Percentiles rank a stretch among this genome's conserved stretches.
phyloP scores from a whole-genome alignment of 1,140 invertebrate genomes.

The Meloidogyne floridensis region DNA sequence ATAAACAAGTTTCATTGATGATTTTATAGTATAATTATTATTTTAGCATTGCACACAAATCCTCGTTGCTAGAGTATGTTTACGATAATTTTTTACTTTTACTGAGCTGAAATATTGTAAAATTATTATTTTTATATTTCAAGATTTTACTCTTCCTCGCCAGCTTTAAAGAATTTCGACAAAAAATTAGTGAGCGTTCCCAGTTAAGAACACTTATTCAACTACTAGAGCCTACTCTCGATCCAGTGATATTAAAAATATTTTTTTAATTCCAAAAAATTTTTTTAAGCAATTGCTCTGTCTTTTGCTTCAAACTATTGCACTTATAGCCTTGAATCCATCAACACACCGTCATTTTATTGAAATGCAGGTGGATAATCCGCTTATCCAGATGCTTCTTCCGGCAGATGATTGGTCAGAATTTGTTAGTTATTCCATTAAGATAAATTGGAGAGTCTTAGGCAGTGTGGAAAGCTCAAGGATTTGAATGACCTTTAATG shows the following conservation, averaged over 20 bases:
- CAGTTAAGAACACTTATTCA: constrained; percentile 61
- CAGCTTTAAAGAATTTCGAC: constrained; percentile 63
- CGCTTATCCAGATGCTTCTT: constrained; percentile 74
- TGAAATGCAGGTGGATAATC: constrained; percentile 73
- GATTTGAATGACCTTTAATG: no score
- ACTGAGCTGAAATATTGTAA: not conserved
- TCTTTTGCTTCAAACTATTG: constrained; percentile 74
- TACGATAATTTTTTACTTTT: not conserved
- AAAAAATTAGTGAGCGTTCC: constrained; percentile 47
- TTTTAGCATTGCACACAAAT: constrained; percentile 76
- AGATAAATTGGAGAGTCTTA: no score
- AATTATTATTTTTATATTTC: constrained; percentile 67
- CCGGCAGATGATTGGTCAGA: constrained; percentile 75
- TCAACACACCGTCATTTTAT: constrained; percentile 70
- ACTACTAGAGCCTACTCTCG: constrained; percentile 60
- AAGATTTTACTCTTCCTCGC: constrained; percentile 74
- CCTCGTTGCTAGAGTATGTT: constrained; percentile 34
- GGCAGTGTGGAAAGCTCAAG: no score
- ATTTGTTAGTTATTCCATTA: not conserved
- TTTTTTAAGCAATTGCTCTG: constrained; percentile 73
- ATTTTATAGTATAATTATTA: constrained; percentile 63
- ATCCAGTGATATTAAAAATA: constrained; percentile 52
- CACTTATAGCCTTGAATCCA: constrained; percentile 72
- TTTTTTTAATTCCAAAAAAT: constrained; percentile 43
- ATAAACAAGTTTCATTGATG: no score